phyloP scores from a whole-genome alignment of 2,888 invertebrate genomes.

The Liopterus haemorrhoidalis region DNA sequence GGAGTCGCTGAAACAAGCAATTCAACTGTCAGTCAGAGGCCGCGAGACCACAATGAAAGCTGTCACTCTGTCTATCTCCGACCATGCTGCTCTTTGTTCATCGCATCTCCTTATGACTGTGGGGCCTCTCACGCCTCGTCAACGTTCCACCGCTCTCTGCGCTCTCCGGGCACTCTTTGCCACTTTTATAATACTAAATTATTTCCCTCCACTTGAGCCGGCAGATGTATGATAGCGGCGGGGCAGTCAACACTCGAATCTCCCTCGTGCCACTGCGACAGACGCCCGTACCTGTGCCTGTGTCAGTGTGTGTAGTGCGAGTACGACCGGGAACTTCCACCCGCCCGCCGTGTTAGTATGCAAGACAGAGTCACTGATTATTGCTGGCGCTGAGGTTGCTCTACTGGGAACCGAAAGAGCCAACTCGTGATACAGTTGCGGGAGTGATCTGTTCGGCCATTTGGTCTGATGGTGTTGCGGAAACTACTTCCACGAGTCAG shows the following conservation, averaged over 20 bases:
- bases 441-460: not conserved
- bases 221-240: constrained; percentile 7
- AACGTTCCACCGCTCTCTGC: no score
- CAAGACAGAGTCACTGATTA: constrained; percentile 4
- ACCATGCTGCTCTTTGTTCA: constrained; percentile 38
- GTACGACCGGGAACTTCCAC: no score
- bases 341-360: no score
- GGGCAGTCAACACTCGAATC: not conserved
- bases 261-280: not conserved
- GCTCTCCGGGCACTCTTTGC: no score
- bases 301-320: no score
- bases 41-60: constrained; percentile 44
- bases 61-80: constrained; percentile 38
- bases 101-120: constrained; percentile 40
- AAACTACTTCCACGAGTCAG: constrained; percentile 35
- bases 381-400: constrained; percentile 7
- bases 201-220: constrained; percentile 34
- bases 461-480: constrained; percentile 23
- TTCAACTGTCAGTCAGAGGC: constrained; percentile 43
- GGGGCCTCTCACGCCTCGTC: constrained; percentile 33
- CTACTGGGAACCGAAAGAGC: not conserved
- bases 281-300: not conserved
- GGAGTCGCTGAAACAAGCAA: constrained; percentile 41
- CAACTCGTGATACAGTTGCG: not conserved
- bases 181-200: constrained; percentile 38